Conservation (phyloP, 1,140 invertebrate species). For the Rhopalosiphum maidis region DNA sequence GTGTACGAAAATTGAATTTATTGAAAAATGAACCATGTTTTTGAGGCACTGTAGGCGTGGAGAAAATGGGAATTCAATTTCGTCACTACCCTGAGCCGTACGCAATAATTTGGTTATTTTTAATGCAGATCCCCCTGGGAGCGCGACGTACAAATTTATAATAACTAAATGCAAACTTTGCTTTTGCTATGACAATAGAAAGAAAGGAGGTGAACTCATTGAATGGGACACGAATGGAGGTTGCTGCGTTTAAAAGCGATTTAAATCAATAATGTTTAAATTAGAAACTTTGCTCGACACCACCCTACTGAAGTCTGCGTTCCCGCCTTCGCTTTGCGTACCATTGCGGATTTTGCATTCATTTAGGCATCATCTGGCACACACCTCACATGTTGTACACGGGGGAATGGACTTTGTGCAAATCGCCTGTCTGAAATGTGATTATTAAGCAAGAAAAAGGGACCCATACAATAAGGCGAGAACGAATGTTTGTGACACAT, state of each 20-base stretch:
- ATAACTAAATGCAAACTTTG: slow-evolving; percentile 49
- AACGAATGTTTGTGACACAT: slow-evolving; percentile 13
- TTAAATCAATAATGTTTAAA: slow-evolving; percentile 57
- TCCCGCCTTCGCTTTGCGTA: not conserved
- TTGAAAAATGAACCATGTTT: slow-evolving; percentile 32
- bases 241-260: slow-evolving; percentile 34
- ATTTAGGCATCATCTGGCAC: slow-evolving; percentile 20
- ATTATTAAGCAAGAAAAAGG: slow-evolving; percentile 1
- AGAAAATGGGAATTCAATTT: slow-evolving; percentile 33
- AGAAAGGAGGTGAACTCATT: slow-evolving; percentile 37
- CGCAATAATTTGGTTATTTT: slow-evolving; percentile 49
- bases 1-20: slow-evolving; percentile 26
- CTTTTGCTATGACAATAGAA: slow-evolving; percentile 38
- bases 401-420: not conserved
- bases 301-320: not conserved
- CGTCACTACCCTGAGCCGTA: not conserved
- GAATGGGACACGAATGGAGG: not conserved
- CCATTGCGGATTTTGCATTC: slow-evolving; percentile 34
- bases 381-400: not conserved
- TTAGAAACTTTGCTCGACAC: slow-evolving; percentile 49
- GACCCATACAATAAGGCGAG: not conserved
- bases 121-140: not conserved
- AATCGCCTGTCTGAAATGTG: not conserved
- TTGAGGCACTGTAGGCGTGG: slow-evolving; percentile 18
- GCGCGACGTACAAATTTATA: not conserved